Base-by-base conservation (phyloP, 1,140 invertebrate genomes). In the Sminthurides bifidus region DNA sequence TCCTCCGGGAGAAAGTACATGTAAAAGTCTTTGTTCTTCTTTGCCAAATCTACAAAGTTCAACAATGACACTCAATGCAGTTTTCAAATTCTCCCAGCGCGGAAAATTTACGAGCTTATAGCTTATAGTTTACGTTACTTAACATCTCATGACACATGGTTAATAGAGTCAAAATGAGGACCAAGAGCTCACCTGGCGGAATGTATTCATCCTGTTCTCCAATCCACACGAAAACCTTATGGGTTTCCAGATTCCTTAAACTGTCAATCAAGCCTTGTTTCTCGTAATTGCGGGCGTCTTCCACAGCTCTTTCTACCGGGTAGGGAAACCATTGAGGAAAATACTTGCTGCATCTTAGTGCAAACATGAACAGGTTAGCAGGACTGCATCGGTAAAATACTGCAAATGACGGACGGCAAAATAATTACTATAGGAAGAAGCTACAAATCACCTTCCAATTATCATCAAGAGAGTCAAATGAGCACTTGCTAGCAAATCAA, bases 381-480 rank as follows among this genome's bases (percentile, higher is more conserved):
- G 49, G 61, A 14, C 61, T 58, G 27, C 61, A 63, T 24, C 58
- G 54, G 26, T 59, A 62, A 48, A 57, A 58, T 15, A 45, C 60
- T 62, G 31, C 3, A 31, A 15, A 14, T 19, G 37, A 46, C 26
- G 23, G 3, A 35, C 21, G 15, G 38, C 19, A 29, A 26, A 33
- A 3, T 15, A 14, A 4, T 31, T 38, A 24, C 17, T n/a, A 5
- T 31, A 1, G 21, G 17, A 23, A 17, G 10, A 30, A 50, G 21
- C 12, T 21, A 50, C n/a, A n/a, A n/a, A n/a, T n/a, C n/a, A n/a
- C n/a, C n/a, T n/a, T n/a, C n/a, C n/a, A n/a, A n/a, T n/a, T n/a
- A n/a, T n/a, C n/a, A n/a, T n/a, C n/a, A n/a, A 24, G 24, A 27
- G 17, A 10, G 27, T 21, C 41, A 52, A 27, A 41, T 17, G 10